Conservation (phyloP, 2,113 vertebrate species). For the Nicator chloris region DNA sequence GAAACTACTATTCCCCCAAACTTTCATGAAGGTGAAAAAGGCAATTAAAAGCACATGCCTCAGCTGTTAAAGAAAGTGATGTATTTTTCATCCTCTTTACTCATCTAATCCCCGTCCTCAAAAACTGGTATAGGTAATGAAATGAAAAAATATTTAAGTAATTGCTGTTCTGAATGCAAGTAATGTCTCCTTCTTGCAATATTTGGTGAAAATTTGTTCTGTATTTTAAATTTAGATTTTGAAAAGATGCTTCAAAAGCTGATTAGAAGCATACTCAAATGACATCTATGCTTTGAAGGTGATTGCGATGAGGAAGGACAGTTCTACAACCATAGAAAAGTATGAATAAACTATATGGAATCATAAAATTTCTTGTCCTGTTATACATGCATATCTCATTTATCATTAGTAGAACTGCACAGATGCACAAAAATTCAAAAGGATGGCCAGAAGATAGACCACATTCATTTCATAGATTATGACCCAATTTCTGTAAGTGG, state of each 20-base stretch:
- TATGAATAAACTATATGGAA: not conserved
- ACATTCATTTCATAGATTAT: not conserved
- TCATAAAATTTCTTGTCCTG: not conserved
- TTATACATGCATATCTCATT: not conserved
- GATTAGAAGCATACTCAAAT: not conserved
- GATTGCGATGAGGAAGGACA: not conserved
- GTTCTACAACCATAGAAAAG: not conserved
- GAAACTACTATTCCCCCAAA: not conserved
- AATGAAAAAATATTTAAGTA: not conserved
- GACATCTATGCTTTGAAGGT: not conserved
- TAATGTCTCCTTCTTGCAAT: not conserved
- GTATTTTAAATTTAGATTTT: not conserved
- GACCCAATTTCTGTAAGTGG: not conserved
- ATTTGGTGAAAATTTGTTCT: not conserved
- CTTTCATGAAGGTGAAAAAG: not conserved
- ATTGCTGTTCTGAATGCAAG: not conserved
- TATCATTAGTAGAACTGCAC: not conserved
- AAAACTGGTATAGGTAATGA: not conserved
- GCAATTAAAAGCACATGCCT: not conserved
- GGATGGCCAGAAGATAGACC: not conserved
- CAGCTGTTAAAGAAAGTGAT: not conserved
- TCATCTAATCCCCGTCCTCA: not conserved
- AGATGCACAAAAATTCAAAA: not conserved
- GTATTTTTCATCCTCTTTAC: conserved; percentile 34
- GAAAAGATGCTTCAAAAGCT: not conserved